Evolutionary conservation across 2,797 vertebrate species (phyloP).

Genomic region (Myiotriccus ornatus): DNA sequence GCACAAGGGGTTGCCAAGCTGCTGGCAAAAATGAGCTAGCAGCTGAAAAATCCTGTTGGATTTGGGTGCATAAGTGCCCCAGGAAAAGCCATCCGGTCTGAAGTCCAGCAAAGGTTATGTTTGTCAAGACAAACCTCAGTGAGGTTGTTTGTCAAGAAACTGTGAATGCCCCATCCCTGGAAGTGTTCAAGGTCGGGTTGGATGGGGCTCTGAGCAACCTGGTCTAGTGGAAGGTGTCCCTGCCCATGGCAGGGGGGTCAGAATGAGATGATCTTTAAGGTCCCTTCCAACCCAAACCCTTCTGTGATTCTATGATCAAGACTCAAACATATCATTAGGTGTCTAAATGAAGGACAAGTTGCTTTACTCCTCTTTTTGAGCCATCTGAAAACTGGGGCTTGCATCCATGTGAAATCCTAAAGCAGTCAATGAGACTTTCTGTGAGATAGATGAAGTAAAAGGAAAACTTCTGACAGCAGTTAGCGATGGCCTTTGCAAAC

Average conservation of each 20-base stretch:
- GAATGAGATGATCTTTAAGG: neutral
- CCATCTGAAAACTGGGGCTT: neutral
- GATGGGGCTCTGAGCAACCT: neutral
- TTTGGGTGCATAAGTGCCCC: neutral
- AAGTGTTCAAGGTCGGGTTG: neutral
- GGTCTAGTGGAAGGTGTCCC: neutral
- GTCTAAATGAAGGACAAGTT: neutral
- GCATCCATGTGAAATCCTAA: neutral
- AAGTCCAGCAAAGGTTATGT: accelerated
- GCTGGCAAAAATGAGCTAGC: neutral
- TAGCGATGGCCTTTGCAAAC: neutral
- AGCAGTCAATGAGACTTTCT: neutral
- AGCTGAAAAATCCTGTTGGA: neutral
- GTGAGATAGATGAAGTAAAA: neutral
- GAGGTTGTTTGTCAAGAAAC: neutral
- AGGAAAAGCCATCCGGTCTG: neutral
- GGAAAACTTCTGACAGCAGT: neutral
- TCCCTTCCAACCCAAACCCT: neutral
- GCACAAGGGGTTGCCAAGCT: neutral
- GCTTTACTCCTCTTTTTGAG: accelerated
- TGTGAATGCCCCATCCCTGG: neutral
- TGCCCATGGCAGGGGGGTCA: neutral
- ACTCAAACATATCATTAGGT: neutral
- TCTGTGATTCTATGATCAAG: neutral
- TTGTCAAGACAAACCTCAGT: neutral